Evolutionary conservation across 2,888 invertebrate species (phyloP).

Genomic region (Rhopalosiphum nymphaeae): DNA sequence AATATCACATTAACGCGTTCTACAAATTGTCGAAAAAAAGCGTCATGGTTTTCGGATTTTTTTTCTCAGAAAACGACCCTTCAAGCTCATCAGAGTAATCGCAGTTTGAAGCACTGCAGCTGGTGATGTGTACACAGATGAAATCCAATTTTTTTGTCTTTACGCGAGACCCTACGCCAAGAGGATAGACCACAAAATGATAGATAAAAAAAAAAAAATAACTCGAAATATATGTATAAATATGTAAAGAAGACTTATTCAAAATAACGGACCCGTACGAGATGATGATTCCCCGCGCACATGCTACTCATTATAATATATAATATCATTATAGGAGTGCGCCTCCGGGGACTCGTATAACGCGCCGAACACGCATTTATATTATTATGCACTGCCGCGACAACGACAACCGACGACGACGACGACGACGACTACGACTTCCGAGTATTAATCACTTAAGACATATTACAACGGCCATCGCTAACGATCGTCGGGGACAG

Average conservation of each 20-base stretch:
- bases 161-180: background rate
- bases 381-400: background rate
- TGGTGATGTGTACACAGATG: background rate
- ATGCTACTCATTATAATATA: constrained; percentile 38
- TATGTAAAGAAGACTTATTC: background rate
- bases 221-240: background rate
- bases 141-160: background rate
- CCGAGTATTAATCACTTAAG: constrained; percentile 56
- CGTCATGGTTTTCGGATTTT: background rate
- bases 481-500: constrained; percentile 39
- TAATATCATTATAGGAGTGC: background rate
- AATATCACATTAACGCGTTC: background rate
- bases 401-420: constrained; percentile 24
- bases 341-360: background rate
- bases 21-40: background rate
- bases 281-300: constrained; percentile 7
- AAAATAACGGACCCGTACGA: background rate
- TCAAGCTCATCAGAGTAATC: background rate
- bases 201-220: background rate
- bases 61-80: background rate
- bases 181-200: background rate
- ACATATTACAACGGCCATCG: constrained; percentile 25
- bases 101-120: background rate
- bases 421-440: constrained; percentile 37
- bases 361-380: constrained; percentile 17